Base-by-base conservation (phyloP, 2,888 invertebrate genomes). In the Cacoxenus indagator region DNA sequence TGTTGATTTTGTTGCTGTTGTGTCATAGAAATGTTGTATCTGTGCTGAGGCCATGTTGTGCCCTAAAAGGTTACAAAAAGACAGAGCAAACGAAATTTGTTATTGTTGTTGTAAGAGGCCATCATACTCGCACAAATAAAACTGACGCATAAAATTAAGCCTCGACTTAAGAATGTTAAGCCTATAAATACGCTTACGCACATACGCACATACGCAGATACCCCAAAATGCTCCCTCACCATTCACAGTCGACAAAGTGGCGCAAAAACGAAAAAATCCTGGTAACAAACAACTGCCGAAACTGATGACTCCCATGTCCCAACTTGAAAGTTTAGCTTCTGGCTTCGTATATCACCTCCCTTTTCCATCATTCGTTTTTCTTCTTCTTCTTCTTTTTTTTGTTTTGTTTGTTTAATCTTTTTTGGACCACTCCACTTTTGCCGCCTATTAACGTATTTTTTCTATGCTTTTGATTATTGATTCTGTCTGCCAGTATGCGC, bases 21-120 rank as follows among this genome's bases (percentile, higher is more conserved):
- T 87, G 78, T 82, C 82, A 85, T 86, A 83, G 85, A 85, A 84
- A 85, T 86, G 87, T 79, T 82, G 86, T 84, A 87, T 84, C 85
- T 86, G 86, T 88, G 87, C 85, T 87, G 87, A 87, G 87, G 88
- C 88, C 88, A 88, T 88, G 86, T 88, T 88, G 87, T 87, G 87
- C 88, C 88, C 88, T 88, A 66, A 61, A 84, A 85, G 61, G 59
- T 69, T 26, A 70, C 72, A 62, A 66, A 73, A 70, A 68, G 31
- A 59, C 48, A 46, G 27, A 19, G 14, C 43, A 14, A 57, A 45
- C 6, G 22, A 37, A 37, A 37, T 37, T 37, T 37, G 1, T 37
- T 37, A 37, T 17, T 14, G n/a, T 5, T 8, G 8, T 24, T 26
- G 14, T 27, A 14, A 8, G 51, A 14, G 51, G 27, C n/a, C n/a